Evolutionary conservation across 1,140 invertebrate species (phyloP), one percentile per base, ranked within the genome.

Genomic region (Bombus soroeensis): DNA sequence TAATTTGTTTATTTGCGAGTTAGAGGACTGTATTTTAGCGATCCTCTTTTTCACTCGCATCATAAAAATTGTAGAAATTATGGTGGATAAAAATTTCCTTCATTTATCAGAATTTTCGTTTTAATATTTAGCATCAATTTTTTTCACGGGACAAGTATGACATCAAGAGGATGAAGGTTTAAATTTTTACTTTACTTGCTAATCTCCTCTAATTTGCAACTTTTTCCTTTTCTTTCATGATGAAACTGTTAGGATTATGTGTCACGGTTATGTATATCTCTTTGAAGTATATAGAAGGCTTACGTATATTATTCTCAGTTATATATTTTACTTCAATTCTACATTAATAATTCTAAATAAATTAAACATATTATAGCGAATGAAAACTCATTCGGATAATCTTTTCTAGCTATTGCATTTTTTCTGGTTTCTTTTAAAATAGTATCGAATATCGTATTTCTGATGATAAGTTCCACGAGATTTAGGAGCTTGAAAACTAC

Each of bases 401-500:
- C 47, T 53, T 53, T 53, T 53, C 4, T 22, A 53, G 47, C 18
- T 53, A 53, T 53, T 53, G 22, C 10, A 12, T 62, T n/a, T 4
- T 9, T 22, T 41, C 6, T 12, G 1, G 2, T 18, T 9, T 68
- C 2, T 10, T 68, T 70, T 39, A 28, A 13, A 70, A n/a, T 22
- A 4, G 9, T 75, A 75, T 53, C 32, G 32, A 37, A 32, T 25
- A 47, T 47, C 41, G 73, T 34, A 12, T 15, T 53, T 34, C 8
- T 15, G 41, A 74, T 53, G 43, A 75, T 37, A 53, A 53, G 34
- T 57, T 57, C 12, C 22, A 12, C 28, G 37, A 47, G 32, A 66
- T 66, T 79, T 66, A 43, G 41, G 25, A 34, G 25, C 62, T 79
- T 68, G 12, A 34, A 47, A 79, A 78, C n/a, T 41, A 64, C 18